phyloP scores from a whole-genome alignment of 2,888 invertebrate genomes.

The Rhorus exstirpatorius region DNA sequence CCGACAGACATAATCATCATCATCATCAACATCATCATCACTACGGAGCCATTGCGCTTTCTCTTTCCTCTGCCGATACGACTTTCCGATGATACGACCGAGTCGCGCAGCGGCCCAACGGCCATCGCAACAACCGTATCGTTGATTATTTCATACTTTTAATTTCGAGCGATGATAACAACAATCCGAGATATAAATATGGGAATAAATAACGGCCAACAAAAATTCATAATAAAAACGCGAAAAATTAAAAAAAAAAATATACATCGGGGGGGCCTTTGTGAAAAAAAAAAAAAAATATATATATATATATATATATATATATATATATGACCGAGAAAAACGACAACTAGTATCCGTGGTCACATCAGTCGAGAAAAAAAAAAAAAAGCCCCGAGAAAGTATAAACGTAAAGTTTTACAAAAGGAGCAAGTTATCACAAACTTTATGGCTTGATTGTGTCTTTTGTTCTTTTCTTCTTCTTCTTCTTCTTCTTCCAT shows the following conservation, averaged over 20 bases:
- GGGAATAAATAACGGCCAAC: constrained; percentile 33
- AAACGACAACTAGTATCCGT: constrained; percentile 51
- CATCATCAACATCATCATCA: constrained; percentile 74
- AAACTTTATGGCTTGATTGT: constrained; percentile 76
- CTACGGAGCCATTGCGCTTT: constrained; percentile 81
- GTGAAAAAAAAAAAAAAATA: no score
- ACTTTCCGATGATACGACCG: constrained; percentile 78
- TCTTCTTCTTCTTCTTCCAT: constrained; percentile 74
- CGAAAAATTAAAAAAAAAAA: constrained; percentile 24
- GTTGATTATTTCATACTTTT: constrained; percentile 59
- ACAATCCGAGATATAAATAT: constrained; percentile 37
- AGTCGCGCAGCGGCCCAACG: constrained; percentile 54
- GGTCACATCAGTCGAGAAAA: constrained; percentile 63
- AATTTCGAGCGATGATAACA: constrained; percentile 48
- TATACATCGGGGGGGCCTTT: constrained; percentile 48
- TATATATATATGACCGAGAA: constrained; percentile 33
- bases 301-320: no score
- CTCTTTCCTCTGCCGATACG: constrained; percentile 78
- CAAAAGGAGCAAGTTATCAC: constrained; percentile 74
- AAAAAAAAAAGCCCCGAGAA: constrained; percentile 54
- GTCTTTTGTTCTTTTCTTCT: constrained; percentile 76
- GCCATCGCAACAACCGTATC: constrained; percentile 55
- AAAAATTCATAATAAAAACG: constrained; percentile 35
- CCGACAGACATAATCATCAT: constrained; percentile 81
- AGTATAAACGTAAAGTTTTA: constrained; percentile 62